Base-by-base conservation (phyloP, 2,797 vertebrate species). In the Alcedo quadribrachys region DNA sequence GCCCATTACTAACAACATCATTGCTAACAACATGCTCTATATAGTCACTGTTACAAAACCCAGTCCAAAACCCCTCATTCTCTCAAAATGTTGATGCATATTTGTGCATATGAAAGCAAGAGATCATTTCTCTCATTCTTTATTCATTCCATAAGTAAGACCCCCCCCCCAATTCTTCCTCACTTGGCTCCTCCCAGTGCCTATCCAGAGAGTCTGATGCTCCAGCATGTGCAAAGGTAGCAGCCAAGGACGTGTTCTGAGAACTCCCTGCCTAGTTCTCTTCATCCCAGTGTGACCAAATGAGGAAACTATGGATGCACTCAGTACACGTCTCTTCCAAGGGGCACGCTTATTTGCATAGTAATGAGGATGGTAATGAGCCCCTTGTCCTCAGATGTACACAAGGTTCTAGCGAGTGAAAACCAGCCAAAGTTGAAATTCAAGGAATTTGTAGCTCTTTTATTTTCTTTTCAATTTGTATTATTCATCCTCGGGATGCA, bases 301-400 rank as follows among this genome's bases (percentile, higher is more conserved):
- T 19, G 37, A 86, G 62, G 79, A 55, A 89, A 75, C 73, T 35
- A 35, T 48, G 83, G 84, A 80, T 80, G 79, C 76, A 93, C 81
- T 87, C 93, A 78, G 58, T 20, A 51, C 86, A 67, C 46, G 2
- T 88, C 83, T 83, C 86, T 94, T 93, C 78, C 32, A 27, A 80
- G 81, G 51, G 84, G 46, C 86, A 89, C 1, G 2, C 78, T 89
- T 45, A 94, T 96, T 95, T 85, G 88, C 94, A 96, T 95, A 81
- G 51, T 42, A 96, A 96, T 94, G 85, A 79, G 43, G 61, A 67
- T 92, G 93, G 37, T 10, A 94, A 94, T 90, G 79, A 65, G 79
- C n/a, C 69, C 73, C 73, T 93, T 93, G 81, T 93, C 79, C 80
- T 92, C 86, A 22, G 91, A 89, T 91, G 86, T 53, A 93, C 90